Evolutionary conservation across 92 coral and sea anemone species (phyloP).

Genomic region (Micromussa lordhowensis): DNA sequence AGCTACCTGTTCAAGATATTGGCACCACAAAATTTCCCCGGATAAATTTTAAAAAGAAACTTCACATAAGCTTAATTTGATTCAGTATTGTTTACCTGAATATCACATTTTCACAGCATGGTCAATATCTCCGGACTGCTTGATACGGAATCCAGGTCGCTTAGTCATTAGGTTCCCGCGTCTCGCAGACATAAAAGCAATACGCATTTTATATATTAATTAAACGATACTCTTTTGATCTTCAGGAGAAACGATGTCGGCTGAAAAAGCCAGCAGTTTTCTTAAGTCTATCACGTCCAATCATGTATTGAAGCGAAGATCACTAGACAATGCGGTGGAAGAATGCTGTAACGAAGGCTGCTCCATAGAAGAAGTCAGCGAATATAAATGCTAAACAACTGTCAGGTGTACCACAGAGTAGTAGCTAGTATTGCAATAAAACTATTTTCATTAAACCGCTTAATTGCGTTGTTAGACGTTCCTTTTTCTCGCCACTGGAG

Average conservation of each 20-base stretch:
- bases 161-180: too few relatives aligned
- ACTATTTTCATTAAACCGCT: conserved; percentile 18
- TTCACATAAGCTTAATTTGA: too few relatives aligned
- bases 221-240: neutral
- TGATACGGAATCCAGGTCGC: too few relatives aligned
- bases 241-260: conserved; percentile 14
- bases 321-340: conserved; percentile 42
- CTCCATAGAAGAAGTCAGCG: conserved; percentile 58
- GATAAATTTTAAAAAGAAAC: too few relatives aligned
- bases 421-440: neutral
- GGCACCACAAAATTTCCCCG: too few relatives aligned
- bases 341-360: conserved; percentile 67
- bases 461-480: neutral
- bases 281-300: neutral
- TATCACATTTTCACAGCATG: too few relatives aligned
- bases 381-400: conserved; percentile 45
- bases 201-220: too few relatives aligned
- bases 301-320: neutral
- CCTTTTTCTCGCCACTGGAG: neutral
- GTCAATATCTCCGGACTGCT: too few relatives aligned
- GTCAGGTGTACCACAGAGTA: neutral
- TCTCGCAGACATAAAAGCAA: too few relatives aligned
- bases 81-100: too few relatives aligned
- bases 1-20: too few relatives aligned
- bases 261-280: conserved; percentile 25